Conservation (phyloP, 2,113 vertebrate species). For the Lophura nycthemera region DNA sequence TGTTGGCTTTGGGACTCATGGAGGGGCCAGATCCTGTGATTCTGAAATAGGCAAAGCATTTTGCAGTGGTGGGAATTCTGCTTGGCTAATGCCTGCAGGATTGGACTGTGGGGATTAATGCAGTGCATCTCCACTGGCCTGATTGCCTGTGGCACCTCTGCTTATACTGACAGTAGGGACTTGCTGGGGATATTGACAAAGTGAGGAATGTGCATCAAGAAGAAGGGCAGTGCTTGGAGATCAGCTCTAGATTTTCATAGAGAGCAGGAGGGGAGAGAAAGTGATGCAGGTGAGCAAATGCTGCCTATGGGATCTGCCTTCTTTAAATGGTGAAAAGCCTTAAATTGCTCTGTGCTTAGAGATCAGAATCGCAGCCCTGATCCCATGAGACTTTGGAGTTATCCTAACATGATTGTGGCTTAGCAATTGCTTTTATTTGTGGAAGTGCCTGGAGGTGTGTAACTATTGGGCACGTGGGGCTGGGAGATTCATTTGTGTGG, state of each 20-base stretch:
- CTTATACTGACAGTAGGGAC: not conserved
- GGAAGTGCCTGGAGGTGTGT: slow-evolving; percentile 50
- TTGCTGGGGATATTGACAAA: not conserved
- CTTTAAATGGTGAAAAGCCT: slow-evolving; percentile 30
- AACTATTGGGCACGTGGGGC: not conserved
- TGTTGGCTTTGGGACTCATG: not conserved
- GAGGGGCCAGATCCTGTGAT: not conserved
- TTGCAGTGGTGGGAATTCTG: not conserved
- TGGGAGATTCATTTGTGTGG: not conserved
- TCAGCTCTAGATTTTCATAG: not conserved
- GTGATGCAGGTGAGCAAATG: not conserved
- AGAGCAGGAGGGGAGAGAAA: not conserved
- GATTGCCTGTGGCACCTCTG: not conserved
- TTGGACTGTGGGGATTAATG: not conserved
- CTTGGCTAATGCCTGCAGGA: not conserved
- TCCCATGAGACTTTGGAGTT: slow-evolving; percentile 11
- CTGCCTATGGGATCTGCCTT: slow-evolving; percentile 16
- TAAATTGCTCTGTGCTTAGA: slow-evolving; percentile 20
- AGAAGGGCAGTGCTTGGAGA: not conserved
- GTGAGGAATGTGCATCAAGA: not conserved
- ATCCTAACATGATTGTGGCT: slow-evolving; percentile 34
- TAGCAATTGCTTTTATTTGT: slow-evolving; percentile 59
- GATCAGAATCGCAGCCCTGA: slow-evolving; percentile 34
- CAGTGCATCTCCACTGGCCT: not conserved
- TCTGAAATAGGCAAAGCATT: not conserved